Base-by-base conservation (phyloP, 2,888 invertebrate species). In the Perizoma flavofasciatum region DNA sequence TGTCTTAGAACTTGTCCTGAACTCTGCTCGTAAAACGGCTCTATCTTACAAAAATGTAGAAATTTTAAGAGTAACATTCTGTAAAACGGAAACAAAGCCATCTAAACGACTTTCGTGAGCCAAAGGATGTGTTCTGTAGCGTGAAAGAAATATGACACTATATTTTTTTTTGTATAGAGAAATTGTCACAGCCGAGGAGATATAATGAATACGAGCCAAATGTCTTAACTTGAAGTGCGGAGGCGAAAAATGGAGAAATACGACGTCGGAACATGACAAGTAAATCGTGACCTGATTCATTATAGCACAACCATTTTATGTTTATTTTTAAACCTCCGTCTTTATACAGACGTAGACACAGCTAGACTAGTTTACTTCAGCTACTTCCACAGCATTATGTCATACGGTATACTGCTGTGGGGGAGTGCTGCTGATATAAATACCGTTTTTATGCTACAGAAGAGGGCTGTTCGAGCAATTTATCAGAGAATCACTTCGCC, bases 191-290 rank as follows among this genome's bases (percentile, higher is more conserved):
- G 67, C 60, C 51, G 61, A 65, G 56, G 54, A 51, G 66, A 73
- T 79, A 76, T 79, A 77, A 78, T 76, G 75, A 77, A 75, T 71
- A 66, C 65, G 69, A 72, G 77, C 75, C 76, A 78, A 79, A 75
- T 76, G 69, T 74, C 68, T 75, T 69, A 69, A 72, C 67, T 71
- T 65, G 62, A 66, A 55, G 61, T 63, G 60, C 59, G 55, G 63
- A 66, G 61, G 63, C 61, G 64, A 59, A 49, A 59, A 49, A 47
- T 40, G 41, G 55, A 48, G 55, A 66, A 64, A 59, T 51, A 65
- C 63, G 9, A 59, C 9, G n/a, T 40, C 9, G 51, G 44, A 40
- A 48, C 39, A 46, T 52, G 46, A 56, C 52, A 35, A 41, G 52
- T 22, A n/a, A 53, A 46, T 40, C 37, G 46, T 54, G 45, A n/a